Evolutionary conservation across 2,888 invertebrate genomes (phyloP).

Genomic region (Cantharis rustica): DNA sequence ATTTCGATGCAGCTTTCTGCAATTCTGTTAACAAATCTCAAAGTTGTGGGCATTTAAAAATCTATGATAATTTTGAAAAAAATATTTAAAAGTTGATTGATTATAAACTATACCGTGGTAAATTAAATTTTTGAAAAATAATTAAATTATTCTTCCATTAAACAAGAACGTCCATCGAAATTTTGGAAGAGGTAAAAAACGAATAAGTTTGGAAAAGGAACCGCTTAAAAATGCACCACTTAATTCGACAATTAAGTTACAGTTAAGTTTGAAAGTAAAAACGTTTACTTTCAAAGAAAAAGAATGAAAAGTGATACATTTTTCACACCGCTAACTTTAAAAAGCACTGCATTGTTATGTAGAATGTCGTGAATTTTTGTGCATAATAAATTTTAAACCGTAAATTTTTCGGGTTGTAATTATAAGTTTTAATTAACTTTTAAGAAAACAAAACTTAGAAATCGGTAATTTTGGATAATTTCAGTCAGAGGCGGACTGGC

Average conservation of each 20-base stretch:
- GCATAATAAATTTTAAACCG: neutral
- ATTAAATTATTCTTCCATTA: too few relatives aligned
- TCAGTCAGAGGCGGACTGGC: neutral
- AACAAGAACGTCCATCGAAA: neutral
- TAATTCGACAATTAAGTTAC: neutral
- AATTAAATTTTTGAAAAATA: too few relatives aligned
- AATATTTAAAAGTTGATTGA: too few relatives aligned
- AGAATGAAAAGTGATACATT: slow-evolving; percentile 17
- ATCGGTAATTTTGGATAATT: neutral
- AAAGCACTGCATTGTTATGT: neutral
- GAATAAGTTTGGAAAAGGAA: neutral
- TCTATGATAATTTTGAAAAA: too few relatives aligned
- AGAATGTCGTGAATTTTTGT: neutral
- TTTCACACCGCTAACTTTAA: slow-evolving; percentile 7
- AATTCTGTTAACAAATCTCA: too few relatives aligned
- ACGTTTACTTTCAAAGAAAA: neutral
- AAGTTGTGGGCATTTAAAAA: too few relatives aligned
- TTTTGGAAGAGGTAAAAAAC: neutral
- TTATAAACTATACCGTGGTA: too few relatives aligned
- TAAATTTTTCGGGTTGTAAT: neutral
- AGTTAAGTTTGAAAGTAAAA: slow-evolving; percentile 12
- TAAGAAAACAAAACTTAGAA: neutral
- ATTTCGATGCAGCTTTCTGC: too few relatives aligned
- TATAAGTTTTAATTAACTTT: neutral
- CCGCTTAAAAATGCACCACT: neutral